Percentiles rank a stretch among this genome's conserved stretches.
Evolutionary conservation across 2,797 vertebrate genomes (phyloP).

Genomic region (Poeciliopsis paucimaculata): DNA sequence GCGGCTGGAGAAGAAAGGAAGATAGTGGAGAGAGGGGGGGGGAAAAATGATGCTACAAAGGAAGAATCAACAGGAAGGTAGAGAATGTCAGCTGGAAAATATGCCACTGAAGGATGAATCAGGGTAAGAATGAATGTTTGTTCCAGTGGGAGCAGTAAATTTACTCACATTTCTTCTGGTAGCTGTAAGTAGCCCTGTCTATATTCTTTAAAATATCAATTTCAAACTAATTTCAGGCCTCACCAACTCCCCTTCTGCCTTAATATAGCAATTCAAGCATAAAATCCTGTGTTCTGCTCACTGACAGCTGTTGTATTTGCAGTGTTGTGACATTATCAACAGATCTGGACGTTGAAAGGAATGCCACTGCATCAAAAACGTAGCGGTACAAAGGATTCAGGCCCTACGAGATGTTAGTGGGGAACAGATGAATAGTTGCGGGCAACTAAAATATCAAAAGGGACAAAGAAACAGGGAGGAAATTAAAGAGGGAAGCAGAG

Average conservation of each 20-base stretch:
- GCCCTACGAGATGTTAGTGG: neutral
- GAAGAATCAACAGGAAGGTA: neutral
- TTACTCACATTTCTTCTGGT: neutral
- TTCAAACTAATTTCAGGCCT: neutral
- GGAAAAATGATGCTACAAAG: neutral
- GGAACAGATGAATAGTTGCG: neutral
- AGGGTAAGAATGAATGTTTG: neutral
- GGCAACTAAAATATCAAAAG: neutral
- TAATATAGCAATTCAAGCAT: neutral
- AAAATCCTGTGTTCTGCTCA: neutral
- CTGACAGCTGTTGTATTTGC: neutral
- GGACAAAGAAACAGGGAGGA: neutral
- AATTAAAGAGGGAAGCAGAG: slow-evolving; percentile 13
- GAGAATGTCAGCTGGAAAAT: neutral
- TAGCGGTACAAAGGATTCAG: neutral
- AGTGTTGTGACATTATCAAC: neutral
- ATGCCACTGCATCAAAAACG: neutral
- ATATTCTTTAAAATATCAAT: neutral
- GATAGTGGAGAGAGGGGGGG: neutral
- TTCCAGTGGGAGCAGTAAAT: neutral
- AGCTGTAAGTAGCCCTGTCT: neutral
- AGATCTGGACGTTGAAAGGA: neutral
- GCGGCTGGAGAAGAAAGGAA: neutral
- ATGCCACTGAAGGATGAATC: neutral
- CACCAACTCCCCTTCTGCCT: neutral